Conservation (phyloP, 2,888 invertebrate genomes). For the Polymixis flavicincta region DNA sequence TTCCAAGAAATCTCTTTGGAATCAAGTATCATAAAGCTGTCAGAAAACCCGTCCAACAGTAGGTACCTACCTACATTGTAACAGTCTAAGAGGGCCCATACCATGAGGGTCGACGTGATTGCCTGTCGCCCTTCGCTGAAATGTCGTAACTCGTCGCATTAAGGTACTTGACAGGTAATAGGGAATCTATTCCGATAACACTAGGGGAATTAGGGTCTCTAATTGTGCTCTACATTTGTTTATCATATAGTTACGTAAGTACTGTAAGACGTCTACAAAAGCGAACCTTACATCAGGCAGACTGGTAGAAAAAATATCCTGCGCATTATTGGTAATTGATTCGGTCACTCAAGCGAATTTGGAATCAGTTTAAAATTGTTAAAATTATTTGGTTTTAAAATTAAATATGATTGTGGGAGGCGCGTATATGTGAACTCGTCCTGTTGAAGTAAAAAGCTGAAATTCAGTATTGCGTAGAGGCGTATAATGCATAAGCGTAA, state of each 20-base stretch:
- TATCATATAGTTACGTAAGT: background rate
- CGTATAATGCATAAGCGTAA: too few relatives aligned
- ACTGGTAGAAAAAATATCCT: too few relatives aligned
- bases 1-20: background rate
- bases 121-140: conserved; percentile 12
- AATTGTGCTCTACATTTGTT: background rate
- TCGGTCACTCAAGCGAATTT: too few relatives aligned
- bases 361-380: too few relatives aligned
- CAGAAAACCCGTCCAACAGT: background rate
- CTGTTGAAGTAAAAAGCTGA: background rate
- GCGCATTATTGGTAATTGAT: too few relatives aligned
- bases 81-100: background rate
- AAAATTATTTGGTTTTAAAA: too few relatives aligned
- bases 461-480: background rate
- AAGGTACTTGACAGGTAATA: conserved; percentile 6
- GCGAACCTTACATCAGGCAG: too few relatives aligned
- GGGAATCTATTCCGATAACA: conserved; percentile 6
- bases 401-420: too few relatives aligned
- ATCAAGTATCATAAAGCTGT: background rate
- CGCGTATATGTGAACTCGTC: too few relatives aligned
- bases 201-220: conserved; percentile 4
- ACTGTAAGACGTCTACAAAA: background rate
- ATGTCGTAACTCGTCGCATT: conserved; percentile 17
- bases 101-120: conserved; percentile 8
- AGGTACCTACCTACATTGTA: background rate